A percentile compares a stretch with the other conserved stretches of the same genome.
Evolutionary conservation across 2,797 vertebrate genomes (phyloP).

Genomic region (Rhinatrema bivittatum): DNA sequence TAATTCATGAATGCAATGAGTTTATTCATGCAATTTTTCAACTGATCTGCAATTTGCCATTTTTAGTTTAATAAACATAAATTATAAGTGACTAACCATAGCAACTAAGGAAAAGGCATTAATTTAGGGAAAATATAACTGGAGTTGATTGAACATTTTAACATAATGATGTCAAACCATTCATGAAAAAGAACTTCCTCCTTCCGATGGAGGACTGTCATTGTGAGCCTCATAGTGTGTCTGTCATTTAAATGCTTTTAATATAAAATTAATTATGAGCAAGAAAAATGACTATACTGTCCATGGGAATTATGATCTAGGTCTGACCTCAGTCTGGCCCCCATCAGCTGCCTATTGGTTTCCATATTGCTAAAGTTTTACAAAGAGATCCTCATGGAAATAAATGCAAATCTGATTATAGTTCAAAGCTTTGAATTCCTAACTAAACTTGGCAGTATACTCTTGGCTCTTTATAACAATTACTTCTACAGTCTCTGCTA

Average conservation of each 20-base stretch:
- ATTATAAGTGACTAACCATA: neutral
- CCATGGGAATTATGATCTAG: too few species aligned
- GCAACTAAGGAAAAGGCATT: neutral
- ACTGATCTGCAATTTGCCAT: neutral
- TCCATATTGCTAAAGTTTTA: too few species aligned
- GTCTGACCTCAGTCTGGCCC: too few species aligned
- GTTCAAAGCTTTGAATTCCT: constrained; percentile 19
- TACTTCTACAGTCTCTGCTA: constrained; percentile 10
- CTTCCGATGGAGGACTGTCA: too few species aligned
- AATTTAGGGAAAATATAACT: too few species aligned
- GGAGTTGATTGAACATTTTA: too few species aligned
- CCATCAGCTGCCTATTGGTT: too few species aligned
- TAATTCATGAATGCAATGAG: neutral
- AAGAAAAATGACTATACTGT: too few species aligned
- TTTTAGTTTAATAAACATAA: neutral
- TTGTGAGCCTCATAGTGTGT: too few species aligned
- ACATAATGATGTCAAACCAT: neutral
- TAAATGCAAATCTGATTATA: constrained; percentile 26
- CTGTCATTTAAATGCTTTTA: too few species aligned
- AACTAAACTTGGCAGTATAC: constrained; percentile 17
- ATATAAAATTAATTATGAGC: too few species aligned
- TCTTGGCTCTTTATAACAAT: constrained; percentile 5
- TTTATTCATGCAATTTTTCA: neutral
- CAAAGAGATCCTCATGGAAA: constrained; percentile 17
- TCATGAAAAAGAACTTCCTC: neutral